Base-by-base conservation (phyloP, 30 jellyfish, hydroid and myxozoan species). In the Aurelia aurita region DNA sequence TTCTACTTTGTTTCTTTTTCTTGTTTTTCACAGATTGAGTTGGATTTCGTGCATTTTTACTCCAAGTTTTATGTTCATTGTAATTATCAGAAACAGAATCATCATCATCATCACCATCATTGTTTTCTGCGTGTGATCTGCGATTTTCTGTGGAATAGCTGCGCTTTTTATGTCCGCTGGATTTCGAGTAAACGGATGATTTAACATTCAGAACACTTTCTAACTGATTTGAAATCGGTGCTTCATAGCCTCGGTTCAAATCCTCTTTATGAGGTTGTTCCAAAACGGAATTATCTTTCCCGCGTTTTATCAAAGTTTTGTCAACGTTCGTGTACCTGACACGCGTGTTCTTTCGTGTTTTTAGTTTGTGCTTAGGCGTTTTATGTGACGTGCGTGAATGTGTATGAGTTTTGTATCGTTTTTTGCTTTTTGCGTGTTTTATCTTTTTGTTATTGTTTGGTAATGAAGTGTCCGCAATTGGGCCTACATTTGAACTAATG, bases 181-280 rank as follows among this genome's bases (percentile, higher is more conserved):
- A 75, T 23, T 63, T 70, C 22, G 73, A 34, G 15, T 68, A 62
- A 0, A 86, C 29, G 28, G 55, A 83, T 4, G 84, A 26, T 27
- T 58, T 70, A 5, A 94, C 97, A 27, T 69, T 89, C 60, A 89
- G 65, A 2, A 89, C 87, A 58, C 90, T 89, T 35, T 89, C 95
- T 53, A 89, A 46, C 14, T 87, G 96, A 14, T 90, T 90, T 16
- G 97, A 90, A 43, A 90, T 77, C 13, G 97, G 97, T 11, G 95
- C 97, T 49, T 90, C 84, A 72, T 79, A 84, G 19, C 63, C 25
- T 55, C 29, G 67, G 29, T 22, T 55, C 29, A 19, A 55, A 19
- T n/a, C 67, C 14, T 19, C 67, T 55, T 55, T 55, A 19, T 55
- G 25, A 19, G 39, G 55, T 15, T 64, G 76, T 8, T 39, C 51